phyloP scores from a whole-genome alignment of 1,140 invertebrate species.

The Grapholita molesta region DNA sequence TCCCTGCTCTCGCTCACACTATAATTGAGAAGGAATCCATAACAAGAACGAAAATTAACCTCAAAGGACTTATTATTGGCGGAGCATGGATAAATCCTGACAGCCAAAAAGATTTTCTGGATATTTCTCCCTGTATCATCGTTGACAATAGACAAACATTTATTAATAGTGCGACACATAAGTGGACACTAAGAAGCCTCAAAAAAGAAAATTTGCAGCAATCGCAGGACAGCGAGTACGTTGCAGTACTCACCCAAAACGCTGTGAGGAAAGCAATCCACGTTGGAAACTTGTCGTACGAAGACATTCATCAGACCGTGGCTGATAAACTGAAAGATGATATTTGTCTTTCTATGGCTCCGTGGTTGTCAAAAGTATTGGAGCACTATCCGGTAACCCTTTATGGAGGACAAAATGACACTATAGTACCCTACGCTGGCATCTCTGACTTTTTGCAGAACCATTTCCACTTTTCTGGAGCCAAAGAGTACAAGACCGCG shows the following conservation, averaged over 20 bases:
- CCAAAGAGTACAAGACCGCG: background rate
- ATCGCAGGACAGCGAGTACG: background rate
- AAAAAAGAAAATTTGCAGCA: background rate
- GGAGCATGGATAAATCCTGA: background rate
- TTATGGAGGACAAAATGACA: background rate
- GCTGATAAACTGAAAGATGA: background rate
- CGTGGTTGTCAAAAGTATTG: background rate
- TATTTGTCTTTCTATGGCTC: background rate
- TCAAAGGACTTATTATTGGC: background rate
- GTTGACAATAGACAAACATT: slow-evolving; percentile 87
- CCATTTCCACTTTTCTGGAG: background rate
- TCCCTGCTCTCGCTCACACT: background rate
- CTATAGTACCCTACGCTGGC: background rate
- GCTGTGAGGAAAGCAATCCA: background rate
- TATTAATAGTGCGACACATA: no score
- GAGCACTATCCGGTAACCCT: background rate
- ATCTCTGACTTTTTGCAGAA: slow-evolving; percentile 68
- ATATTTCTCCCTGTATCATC: slow-evolving; percentile 83
- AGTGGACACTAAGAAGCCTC: no score
- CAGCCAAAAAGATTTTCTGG: background rate
- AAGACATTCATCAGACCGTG: background rate
- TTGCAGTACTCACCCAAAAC: background rate
- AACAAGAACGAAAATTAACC: background rate
- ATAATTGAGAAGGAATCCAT: background rate
- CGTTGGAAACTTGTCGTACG: background rate